A percentile compares a stretch with the other conserved stretches of the same genome.
Evolutionary conservation across 2,888 invertebrate genomes (phyloP).

Genomic region (Anaspis maculata): DNA sequence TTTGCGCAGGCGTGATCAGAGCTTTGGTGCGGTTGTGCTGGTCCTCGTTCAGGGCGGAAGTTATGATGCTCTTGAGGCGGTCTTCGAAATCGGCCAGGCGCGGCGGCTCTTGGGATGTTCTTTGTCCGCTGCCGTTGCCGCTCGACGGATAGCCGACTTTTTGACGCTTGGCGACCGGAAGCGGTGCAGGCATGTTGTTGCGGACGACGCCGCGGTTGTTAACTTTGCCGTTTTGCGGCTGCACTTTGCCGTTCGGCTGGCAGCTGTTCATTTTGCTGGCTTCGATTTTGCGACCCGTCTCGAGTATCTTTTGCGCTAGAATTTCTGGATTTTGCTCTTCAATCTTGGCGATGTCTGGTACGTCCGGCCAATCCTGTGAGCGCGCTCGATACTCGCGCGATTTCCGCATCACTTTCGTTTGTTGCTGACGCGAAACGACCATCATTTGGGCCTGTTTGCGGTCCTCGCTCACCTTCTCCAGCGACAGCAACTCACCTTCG

Average conservation of each 20-base stretch:
- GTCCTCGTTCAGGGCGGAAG: conserved; percentile 79
- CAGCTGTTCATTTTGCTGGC: conserved; percentile 57
- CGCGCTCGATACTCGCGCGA: conserved; percentile 66
- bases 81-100: conserved; percentile 84
- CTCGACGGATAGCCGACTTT: conserved; percentile 26
- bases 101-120: conserved; percentile 63
- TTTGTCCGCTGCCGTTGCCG: conserved; percentile 12
- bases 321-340: conserved; percentile 89
- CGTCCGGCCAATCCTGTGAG: conserved; percentile 87
- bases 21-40: conserved; percentile 49
- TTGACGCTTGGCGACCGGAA: conserved; percentile 33
- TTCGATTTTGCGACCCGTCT: conserved; percentile 83
- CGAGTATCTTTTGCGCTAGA: conserved; percentile 80
- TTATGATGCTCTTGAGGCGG: conserved; percentile 77
- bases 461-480: conserved; percentile 66
- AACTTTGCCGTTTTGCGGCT: too few species aligned
- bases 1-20: conserved; percentile 19
- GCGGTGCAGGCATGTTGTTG: conserved; percentile 36
- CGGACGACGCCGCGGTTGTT: conserved; percentile 27
- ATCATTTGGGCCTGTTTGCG: conserved; percentile 43
- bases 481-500: conserved; percentile 66
- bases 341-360: conserved; percentile 82
- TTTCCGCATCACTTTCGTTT: conserved; percentile 47
- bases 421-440: conserved; percentile 29
- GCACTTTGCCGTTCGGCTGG: conserved; percentile 10